Base-by-base conservation (phyloP, 2,797 vertebrate species). In the Chloroceryle inda region DNA sequence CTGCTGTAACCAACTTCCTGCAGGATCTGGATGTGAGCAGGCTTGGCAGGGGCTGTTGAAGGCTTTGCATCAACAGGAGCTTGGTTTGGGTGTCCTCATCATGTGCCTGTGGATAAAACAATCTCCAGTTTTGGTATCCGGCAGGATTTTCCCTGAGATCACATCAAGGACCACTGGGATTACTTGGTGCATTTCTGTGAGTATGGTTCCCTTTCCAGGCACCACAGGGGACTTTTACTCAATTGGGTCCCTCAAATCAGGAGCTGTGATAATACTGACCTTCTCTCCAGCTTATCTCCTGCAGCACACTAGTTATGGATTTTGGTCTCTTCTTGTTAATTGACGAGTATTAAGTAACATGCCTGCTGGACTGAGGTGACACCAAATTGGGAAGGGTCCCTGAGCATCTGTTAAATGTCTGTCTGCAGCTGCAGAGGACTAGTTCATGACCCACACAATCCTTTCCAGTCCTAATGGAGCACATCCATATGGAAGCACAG, bases 281-380 rank as follows among this genome's bases (percentile, higher is more conserved):
- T 81, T 29, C 64, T 47, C 15, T 68, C 66, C 49, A 72, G 47
- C 52, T 77, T 27, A 47, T n/a, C 15, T 74, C 66, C 52, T 67
- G 42, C 55, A 88, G 59, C 35, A 42, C 59, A 49, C 1, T 1
- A 71, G 33, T 31, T 68, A 55, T 0, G n/a, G 64, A 89, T 90
- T 81, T 78, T 37, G 47, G 61, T 64, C 35, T 88, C 66, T 79
- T 94, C 72, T 78, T 56, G 68, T 64, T 74, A 76, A 88, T 77
- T 85, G 88, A 8, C 58, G 81, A 72, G 29, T n/a, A 85, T 72
- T 45, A 74, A 45, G 58, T 50, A 27, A 95, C 90, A 47, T 1
- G 12, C 23, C 52, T 26, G 2, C 52, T 68, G 76, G 82, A 63
- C 61, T 49, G 23, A 29, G 64, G 27, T 74, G 78, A 87, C 68